Evolutionary conservation across 2,888 invertebrate species (phyloP).

Genomic region (Chaetoderma sp.): DNA sequence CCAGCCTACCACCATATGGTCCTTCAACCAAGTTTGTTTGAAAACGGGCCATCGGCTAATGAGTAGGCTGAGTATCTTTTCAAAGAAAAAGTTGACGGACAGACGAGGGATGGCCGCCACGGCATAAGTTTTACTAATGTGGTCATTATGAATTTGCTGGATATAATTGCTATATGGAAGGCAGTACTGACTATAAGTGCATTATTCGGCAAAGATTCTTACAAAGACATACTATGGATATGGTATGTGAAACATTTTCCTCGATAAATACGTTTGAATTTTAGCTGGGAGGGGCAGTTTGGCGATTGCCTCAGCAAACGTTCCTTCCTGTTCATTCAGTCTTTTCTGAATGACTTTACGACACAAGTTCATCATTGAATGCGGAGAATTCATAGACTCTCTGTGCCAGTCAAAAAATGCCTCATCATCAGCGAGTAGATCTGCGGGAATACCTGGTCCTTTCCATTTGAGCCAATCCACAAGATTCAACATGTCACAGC

Average conservation of each 20-base stretch:
- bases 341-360: slow-evolving; percentile 66
- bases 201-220: too few species aligned
- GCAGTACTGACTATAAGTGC: too few species aligned
- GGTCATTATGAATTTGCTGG: too few species aligned
- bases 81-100: too few species aligned
- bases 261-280: slow-evolving; percentile 58
- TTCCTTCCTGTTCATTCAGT: slow-evolving; percentile 49
- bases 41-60: too few species aligned
- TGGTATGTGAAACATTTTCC: slow-evolving; percentile 63
- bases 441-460: slow-evolving; percentile 63
- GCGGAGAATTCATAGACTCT: slow-evolving; percentile 57
- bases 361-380: slow-evolving; percentile 66
- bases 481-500: slow-evolving; percentile 69
- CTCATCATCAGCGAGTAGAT: slow-evolving; percentile 56
- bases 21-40: too few species aligned
- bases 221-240: too few species aligned
- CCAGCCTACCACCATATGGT: too few species aligned
- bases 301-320: slow-evolving; percentile 54
- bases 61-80: too few species aligned
- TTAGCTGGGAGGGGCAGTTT: slow-evolving; percentile 63
- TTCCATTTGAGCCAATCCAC: slow-evolving; percentile 68
- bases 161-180: too few species aligned
- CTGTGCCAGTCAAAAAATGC: slow-evolving; percentile 62
- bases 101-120: too few species aligned
- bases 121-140: too few species aligned